Evolutionary conservation across 2,113 vertebrate species (phyloP), one percentile per base, ranked within the genome.

Genomic region (Colistium nudipinnis): DNA sequence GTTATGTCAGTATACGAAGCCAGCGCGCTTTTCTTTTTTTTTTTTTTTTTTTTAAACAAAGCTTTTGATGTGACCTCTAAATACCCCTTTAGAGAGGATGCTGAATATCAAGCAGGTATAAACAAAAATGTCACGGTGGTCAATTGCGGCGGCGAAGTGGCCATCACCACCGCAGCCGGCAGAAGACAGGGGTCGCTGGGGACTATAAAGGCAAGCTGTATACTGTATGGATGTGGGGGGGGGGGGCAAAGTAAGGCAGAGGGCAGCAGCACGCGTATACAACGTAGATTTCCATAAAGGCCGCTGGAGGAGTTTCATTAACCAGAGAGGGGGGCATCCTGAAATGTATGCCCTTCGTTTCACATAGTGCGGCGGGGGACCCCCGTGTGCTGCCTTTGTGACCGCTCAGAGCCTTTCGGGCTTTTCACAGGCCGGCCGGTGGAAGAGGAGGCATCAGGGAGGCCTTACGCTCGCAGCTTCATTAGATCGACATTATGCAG

Each of bases 341-440:
- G 62, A 64, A 76, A 82, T 44, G 52, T 67, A 74, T 62, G 82
- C 74, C 81, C 78, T 84, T 84, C 81, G 74, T 74, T 17, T 63
- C 87, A 82, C 70, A 72, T 52, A 61, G 48, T 25, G 38, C 2
- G 52, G 59, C 31, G 51, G 68, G 41, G 30, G 53, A 49, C 22
- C 45, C 17, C 30, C 14, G 4, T 52, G 56, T 20, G 44, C 51
- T 24, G 53, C 25, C 30, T 36, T 73, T 55, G 30, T 56, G 33
- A 49, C 44, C 24, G 31, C 30, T 33, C 30, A 82, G 39, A 69
- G 64, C 53, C 75, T 83, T 78, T 85, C 38, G 64, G 59, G 41
- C 16, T 47, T n/a, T n/a, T n/a, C n/a, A n/a, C n/a, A n/a, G n/a
- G 68, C 66, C 60, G 68, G 52, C 55, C 47, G 20, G n/a, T 27